Percentiles rank a stretch among this genome's conserved stretches.
These are phyloP conservation scores for Drosophila truncata DNA, from an alignment of 1,140 invertebrate genomes.

Conservation along the genomic window DNA sequence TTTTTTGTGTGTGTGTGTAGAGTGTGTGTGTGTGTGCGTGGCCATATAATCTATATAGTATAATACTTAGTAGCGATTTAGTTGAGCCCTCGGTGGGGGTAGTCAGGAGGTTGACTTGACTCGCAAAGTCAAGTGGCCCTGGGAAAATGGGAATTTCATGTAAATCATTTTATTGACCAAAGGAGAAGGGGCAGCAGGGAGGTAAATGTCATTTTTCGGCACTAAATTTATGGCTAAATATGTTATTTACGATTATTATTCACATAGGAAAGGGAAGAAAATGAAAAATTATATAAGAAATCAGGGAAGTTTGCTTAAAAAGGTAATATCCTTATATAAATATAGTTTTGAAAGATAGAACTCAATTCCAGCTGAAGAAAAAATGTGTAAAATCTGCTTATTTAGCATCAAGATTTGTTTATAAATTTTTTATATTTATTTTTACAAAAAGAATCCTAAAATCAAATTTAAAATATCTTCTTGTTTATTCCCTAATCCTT, in stretches of 20 bases:
- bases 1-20: conserved; percentile 27
- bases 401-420: no score
- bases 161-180: conserved; percentile 35
- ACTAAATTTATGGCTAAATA: conserved; percentile 10
- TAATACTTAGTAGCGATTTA: conserved; percentile 71
- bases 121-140: conserved; percentile 47
- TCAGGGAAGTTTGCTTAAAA: neutral
- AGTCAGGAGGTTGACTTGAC: neutral
- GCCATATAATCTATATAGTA: conserved; percentile 77
- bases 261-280: neutral
- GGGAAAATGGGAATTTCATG: conserved; percentile 52
- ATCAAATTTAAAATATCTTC: neutral
- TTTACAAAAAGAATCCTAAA: neutral
- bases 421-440: neutral
- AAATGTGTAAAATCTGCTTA: no score
- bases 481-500: neutral
- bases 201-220: conserved; percentile 7
- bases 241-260: conserved; percentile 11
- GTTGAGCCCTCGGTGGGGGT: neutral
- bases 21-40: conserved; percentile 51
- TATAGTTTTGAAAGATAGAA: no score
- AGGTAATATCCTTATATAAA: neutral
- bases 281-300: no score
- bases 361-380: no score
- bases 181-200: neutral